A percentile compares a stretch with the other conserved stretches of the same genome.
Evolutionary conservation across 2,113 vertebrate genomes (phyloP).

Genomic region (Buteo buteo): DNA sequence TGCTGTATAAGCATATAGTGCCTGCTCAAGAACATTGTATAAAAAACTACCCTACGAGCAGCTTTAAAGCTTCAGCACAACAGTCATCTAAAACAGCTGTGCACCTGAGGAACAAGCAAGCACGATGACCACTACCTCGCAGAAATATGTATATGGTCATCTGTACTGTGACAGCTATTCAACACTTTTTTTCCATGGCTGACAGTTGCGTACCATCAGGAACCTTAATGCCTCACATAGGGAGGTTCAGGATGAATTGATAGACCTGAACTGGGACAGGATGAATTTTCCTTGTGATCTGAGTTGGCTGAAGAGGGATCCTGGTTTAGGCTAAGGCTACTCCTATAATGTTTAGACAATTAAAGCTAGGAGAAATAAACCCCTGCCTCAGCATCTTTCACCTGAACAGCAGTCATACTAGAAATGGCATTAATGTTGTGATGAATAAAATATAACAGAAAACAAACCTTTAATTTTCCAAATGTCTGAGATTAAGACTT

Average conservation of each 20-base stretch:
- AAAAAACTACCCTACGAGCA: neutral
- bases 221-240: neutral
- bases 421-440: neutral
- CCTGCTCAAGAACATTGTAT: neutral
- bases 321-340: neutral
- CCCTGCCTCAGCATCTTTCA: neutral
- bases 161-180: neutral
- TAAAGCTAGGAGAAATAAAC: neutral
- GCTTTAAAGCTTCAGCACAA: neutral
- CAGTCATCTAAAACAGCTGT: neutral
- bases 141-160: neutral
- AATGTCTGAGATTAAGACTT: neutral
- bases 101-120: neutral
- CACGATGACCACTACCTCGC: neutral
- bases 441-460: neutral
- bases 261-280: neutral
- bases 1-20: neutral
- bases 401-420: neutral
- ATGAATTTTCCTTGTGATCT: neutral
- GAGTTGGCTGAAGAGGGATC: neutral
- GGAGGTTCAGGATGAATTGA: neutral
- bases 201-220: neutral
- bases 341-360: neutral
- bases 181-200: neutral
- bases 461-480: neutral